These are phyloP conservation scores for Anoura caudifer DNA, from an alignment of 2,113 vertebrate genomes.

Conservation along the genomic window DNA sequence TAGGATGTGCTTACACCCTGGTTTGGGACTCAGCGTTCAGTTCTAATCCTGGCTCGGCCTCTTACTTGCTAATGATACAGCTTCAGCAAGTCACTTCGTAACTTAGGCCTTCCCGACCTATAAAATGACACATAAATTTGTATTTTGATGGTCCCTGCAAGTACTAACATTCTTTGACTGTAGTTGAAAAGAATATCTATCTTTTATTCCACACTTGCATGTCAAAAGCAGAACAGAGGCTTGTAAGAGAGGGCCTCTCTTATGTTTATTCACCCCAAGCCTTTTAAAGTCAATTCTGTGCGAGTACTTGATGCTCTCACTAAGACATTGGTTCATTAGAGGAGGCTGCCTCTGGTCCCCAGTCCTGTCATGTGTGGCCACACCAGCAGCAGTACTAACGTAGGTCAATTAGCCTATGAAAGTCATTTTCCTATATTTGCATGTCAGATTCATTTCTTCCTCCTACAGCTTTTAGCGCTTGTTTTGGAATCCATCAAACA, in stretches of 20 bases:
- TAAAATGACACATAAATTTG: neutral
- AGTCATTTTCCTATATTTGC: neutral
- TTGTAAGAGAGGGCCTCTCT: neutral
- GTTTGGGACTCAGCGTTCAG: neutral
- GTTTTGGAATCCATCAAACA: slow-evolving; percentile 28
- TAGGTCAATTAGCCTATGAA: neutral
- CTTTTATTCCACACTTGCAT: neutral
- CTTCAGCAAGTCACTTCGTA: neutral
- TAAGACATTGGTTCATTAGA: neutral
- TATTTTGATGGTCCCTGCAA: neutral
- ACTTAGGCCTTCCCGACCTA: neutral
- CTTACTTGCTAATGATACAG: neutral
- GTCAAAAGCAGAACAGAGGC: neutral
- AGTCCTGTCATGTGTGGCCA: neutral
- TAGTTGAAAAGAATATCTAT: neutral
- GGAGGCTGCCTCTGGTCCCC: neutral
- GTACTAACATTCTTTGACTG: neutral
- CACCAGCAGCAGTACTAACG: neutral
- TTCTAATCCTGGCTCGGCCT: neutral
- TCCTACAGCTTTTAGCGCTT: neutral
- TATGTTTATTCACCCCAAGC: neutral
- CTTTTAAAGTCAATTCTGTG: neutral
- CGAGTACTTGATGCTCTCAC: neutral
- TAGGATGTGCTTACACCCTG: too few species aligned
- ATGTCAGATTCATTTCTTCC: neutral